Evolutionary conservation across 2,797 vertebrate species (phyloP).

Genomic region (Eulemur coronatus): DNA sequence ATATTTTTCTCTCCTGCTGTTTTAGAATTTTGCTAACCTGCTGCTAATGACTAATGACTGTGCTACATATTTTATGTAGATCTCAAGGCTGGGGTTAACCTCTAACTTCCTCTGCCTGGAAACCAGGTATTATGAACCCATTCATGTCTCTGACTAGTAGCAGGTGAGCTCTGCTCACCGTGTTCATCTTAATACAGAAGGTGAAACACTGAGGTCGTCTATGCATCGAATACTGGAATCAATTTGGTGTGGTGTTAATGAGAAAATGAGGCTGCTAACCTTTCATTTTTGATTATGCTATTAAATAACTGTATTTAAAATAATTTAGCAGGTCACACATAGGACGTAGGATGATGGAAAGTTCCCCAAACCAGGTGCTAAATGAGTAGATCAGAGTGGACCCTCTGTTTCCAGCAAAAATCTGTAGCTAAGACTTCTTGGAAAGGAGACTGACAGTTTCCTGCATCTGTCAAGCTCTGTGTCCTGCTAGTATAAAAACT

Average conservation of each 20-base stretch:
- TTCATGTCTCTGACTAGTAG: background rate
- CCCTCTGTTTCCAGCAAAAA: background rate
- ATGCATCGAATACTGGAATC: accelerated
- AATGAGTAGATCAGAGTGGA: accelerated
- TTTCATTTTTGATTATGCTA: background rate
- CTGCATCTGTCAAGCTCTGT: too few species aligned
- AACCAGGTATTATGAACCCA: background rate
- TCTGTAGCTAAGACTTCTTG: background rate
- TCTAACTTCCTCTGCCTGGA: constrained; percentile 22
- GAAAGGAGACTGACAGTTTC: background rate
- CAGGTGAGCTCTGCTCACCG: background rate
- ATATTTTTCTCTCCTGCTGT: background rate
- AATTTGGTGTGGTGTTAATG: accelerated
- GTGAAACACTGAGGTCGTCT: background rate
- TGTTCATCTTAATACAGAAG: background rate
- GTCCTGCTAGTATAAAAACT: background rate
- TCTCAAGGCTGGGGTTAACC: background rate
- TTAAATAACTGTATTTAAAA: background rate
- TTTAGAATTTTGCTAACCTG: background rate
- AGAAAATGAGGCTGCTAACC: background rate
- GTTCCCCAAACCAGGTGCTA: background rate
- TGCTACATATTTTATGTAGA: background rate
- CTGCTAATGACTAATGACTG: background rate
- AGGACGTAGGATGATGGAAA: background rate
- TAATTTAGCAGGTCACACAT: background rate